Evolutionary conservation across 1,140 invertebrate species (phyloP), one percentile per base, ranked within the genome.

Genomic region (Diabrotica undecimpunctata): DNA sequence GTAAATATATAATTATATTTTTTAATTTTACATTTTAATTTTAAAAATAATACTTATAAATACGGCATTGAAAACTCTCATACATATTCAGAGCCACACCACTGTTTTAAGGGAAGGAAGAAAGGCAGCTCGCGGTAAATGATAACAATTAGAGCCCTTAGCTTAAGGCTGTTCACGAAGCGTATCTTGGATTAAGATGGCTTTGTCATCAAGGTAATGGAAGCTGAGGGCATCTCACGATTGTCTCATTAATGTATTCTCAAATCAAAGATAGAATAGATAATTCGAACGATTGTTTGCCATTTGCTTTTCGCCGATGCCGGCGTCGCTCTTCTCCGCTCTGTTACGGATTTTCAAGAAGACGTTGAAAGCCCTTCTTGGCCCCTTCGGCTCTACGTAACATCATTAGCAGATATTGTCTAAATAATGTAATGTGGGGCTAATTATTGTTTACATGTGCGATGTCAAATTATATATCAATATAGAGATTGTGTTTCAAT

Each of bases 201-300:
- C 72, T 74, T 72, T 74, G 71, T 74, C 72, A 74, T 74, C 72
- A 74, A 72, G 72, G 72, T 74, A 74, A 74, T 74, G 72, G 71
- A 74, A 72, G 72, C 70, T 66, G 64, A 62, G 67, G 65, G 64
- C 66, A 65, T 71, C 70, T 64, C 60, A 53, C 67, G 70, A 74
- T 74, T 72, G 69, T 72, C 66, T 74, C 68, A 72, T 74, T 74
- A 72, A 74, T 74, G 70, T 69, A 74, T 72, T 72, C 70, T 62
- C 69, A 66, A 74, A 74, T 74, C 70, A 74, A 74, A 74, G 70
- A 72, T 72, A 63, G 68, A 74, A 74, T 72, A 66, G 68, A 69
- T 73, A 73, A 73, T 73, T 70, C 63, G 54, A 62, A 57, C 66
- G 65, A 73, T 73, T 73, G 70, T 72, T 62, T 62, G 61, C 61